Evolutionary conservation across 1,140 invertebrate genomes (phyloP), one percentile per base, ranked within the genome.

Genomic region (Hydropsyche tenuis): DNA sequence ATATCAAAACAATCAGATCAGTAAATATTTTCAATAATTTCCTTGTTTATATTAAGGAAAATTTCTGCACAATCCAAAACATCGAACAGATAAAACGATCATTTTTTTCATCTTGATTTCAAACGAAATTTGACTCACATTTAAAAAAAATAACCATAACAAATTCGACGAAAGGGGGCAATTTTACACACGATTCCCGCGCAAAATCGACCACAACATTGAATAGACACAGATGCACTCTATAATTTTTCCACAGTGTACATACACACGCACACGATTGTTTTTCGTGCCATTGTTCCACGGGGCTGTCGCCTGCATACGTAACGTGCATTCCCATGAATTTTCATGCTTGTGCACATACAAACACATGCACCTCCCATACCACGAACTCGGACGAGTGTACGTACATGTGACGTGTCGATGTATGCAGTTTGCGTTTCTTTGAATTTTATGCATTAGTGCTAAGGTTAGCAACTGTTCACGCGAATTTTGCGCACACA

Each of bases 371-470:
- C 14, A 4, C 46, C 4, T 48, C 12, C 2, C 2, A 6, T 14
- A 48, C 4, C 20, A 18, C n/a, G n/a, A n/a, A n/a, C n/a, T n/a
- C n/a, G n/a, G n/a, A n/a, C n/a, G n/a, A n/a, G n/a, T 53, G 16
- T 53, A 18, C 18, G 5, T 53, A 18, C 20, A 7, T 53, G 48
- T 18, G 16, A 18, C n/a, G 14, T 53, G 48, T 53, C 14, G n/a
- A 16, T 53, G 48, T 53, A 16, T 18, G 48, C 48, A 20, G 48
- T 53, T 16, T 18, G 48, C 48, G 48, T 53, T 53, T 53, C 48
- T 53, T 53, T 53, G 48, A 53, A 53, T 53, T 53, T 53, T 53
- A 53, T 53, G 48, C 48, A 53, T 53, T 53, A 53, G 48, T 53
- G 48, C 48, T 53, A 53, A 53, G 48, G 48, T 53, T 53, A 53